phyloP scores from a whole-genome alignment of 2,113 vertebrate genomes.

The Phylloscopus trochiloides region DNA sequence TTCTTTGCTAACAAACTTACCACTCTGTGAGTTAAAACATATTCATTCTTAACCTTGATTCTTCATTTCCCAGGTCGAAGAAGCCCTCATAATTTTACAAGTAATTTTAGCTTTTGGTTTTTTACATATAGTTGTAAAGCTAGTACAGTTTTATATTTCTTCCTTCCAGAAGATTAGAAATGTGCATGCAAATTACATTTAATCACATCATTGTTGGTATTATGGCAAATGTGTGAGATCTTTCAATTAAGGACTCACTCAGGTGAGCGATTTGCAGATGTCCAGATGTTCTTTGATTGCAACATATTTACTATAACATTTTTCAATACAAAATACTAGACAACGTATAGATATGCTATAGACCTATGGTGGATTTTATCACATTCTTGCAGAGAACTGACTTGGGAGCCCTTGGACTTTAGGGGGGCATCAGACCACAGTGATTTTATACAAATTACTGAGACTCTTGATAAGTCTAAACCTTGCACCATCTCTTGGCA shows the following conservation, averaged over 20 bases:
- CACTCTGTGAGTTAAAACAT: not conserved
- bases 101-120: not conserved
- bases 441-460: not conserved
- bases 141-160: not conserved
- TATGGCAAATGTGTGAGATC: not conserved
- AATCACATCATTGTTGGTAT: not conserved
- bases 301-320: not conserved
- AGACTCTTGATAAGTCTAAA: not conserved
- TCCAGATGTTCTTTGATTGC: not conserved
- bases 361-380: not conserved
- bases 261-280: not conserved
- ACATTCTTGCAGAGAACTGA: not conserved
- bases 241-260: not conserved
- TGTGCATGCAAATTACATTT: not conserved
- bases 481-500: not conserved
- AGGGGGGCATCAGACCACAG: not conserved
- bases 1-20: not conserved
- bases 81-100: not conserved
- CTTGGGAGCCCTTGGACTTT: not conserved
- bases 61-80: not conserved
- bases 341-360: not conserved
- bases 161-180: not conserved
- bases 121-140: not conserved
- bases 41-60: not conserved
- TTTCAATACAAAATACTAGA: not conserved